These are phyloP conservation scores for Callimico goeldii DNA, from an alignment of 2,797 vertebrate species.

Conservation along the genomic window DNA sequence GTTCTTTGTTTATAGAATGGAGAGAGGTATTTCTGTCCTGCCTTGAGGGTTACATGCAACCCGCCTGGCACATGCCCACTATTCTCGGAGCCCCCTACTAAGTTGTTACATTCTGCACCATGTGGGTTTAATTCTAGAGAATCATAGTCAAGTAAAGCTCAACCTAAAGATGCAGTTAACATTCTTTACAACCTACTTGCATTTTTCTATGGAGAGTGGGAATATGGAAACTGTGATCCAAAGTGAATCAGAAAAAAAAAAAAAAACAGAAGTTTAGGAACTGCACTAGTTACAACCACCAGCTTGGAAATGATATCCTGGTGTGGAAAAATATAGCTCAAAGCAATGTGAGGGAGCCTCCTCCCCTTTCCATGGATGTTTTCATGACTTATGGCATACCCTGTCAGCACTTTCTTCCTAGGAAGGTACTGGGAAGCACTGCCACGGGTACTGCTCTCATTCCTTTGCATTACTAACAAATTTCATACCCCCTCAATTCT, in stretches of 20 bases:
- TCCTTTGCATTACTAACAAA: conserved; percentile 51
- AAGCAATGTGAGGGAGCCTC: background rate
- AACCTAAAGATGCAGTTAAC: background rate
- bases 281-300: background rate
- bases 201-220: background rate
- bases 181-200: background rate
- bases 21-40: background rate
- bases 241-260: background rate
- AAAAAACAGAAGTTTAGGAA: background rate
- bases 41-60: background rate
- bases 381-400: background rate
- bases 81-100: too few species aligned
- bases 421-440: conserved; percentile 70
- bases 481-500: background rate
- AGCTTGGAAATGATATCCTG: background rate
- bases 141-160: background rate
- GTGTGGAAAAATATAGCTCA: background rate
- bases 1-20: background rate
- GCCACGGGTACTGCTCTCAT: conserved; percentile 56
- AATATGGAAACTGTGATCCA: background rate
- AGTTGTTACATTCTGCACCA: background rate
- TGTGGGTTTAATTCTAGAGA: background rate
- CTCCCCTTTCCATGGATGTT: background rate
- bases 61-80: too few species aligned
- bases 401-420: background rate